phyloP scores from a whole-genome alignment of 2,888 invertebrate genomes.

The Harpalus rubripes region DNA sequence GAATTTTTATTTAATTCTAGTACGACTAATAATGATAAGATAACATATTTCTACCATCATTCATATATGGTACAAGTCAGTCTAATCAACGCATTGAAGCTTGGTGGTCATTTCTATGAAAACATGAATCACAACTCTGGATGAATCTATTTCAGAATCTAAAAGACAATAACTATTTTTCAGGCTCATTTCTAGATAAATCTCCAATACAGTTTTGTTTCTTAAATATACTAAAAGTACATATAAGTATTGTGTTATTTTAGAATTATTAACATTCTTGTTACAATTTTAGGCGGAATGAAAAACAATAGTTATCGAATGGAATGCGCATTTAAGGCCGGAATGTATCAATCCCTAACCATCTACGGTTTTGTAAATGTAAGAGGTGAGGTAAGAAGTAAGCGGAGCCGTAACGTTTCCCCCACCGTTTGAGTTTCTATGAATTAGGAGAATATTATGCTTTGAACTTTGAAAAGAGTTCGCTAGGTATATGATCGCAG shows the following conservation, averaged over 20 bases:
- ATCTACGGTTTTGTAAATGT: too few relatives aligned
- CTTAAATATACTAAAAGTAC: too few relatives aligned
- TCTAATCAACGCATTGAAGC: slow-evolving; percentile 36
- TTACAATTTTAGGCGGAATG: background rate
- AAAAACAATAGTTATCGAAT: background rate
- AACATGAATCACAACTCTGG: slow-evolving; percentile 7
- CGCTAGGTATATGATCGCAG: too few relatives aligned
- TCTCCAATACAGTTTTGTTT: slow-evolving; percentile 18
- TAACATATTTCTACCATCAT: background rate
- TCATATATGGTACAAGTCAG: slow-evolving; percentile 7
- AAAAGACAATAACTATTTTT: slow-evolving; percentile 2
- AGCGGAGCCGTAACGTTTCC: too few relatives aligned
- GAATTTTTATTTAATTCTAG: background rate
- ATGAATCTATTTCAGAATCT: slow-evolving; percentile 18
- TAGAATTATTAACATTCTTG: too few relatives aligned
- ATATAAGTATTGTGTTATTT: too few relatives aligned
- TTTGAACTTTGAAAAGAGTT: too few relatives aligned
- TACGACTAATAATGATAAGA: background rate
- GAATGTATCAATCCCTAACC: too few relatives aligned
- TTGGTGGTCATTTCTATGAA: slow-evolving; percentile 23
- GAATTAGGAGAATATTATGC: too few relatives aligned
- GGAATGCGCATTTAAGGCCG: slow-evolving; percentile 14
- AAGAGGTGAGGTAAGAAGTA: too few relatives aligned
- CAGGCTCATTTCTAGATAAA: slow-evolving; percentile 3
- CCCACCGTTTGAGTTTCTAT: too few relatives aligned